Evolutionary conservation across 2,797 vertebrate genomes (phyloP).

Genomic region (Mormyrus proboscirostris): DNA sequence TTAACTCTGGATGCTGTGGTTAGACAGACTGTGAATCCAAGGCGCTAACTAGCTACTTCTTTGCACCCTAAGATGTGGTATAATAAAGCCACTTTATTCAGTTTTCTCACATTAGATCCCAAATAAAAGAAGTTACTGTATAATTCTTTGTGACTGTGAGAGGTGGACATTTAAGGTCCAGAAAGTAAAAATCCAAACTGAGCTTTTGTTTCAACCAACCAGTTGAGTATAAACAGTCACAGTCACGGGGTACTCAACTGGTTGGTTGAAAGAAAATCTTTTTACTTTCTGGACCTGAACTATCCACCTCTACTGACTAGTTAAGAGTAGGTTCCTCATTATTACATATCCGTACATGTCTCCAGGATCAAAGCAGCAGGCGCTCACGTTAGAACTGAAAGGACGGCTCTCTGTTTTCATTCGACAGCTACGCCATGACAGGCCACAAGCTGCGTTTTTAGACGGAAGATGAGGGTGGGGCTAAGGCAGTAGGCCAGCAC

Average conservation of each 20-base stretch:
- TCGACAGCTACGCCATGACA: background rate
- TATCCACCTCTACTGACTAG: background rate
- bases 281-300: background rate
- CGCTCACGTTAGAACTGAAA: background rate
- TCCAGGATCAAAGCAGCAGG: background rate
- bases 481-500: background rate
- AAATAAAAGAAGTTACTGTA: background rate
- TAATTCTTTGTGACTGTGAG: background rate
- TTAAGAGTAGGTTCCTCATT: background rate
- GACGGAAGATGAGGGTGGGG: background rate
- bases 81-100: background rate
- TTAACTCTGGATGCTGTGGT: background rate
- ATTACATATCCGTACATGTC: background rate
- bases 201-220: background rate
- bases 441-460: background rate
- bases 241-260: background rate
- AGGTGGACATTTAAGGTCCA: background rate
- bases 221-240: background rate
- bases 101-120: background rate
- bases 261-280: background rate
- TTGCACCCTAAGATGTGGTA: background rate
- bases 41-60: background rate
- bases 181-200: background rate
- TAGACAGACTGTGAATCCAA: background rate
- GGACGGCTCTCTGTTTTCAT: background rate